phyloP scores from a whole-genome alignment of 2,113 vertebrate species.

The Notothenia coriiceps region DNA sequence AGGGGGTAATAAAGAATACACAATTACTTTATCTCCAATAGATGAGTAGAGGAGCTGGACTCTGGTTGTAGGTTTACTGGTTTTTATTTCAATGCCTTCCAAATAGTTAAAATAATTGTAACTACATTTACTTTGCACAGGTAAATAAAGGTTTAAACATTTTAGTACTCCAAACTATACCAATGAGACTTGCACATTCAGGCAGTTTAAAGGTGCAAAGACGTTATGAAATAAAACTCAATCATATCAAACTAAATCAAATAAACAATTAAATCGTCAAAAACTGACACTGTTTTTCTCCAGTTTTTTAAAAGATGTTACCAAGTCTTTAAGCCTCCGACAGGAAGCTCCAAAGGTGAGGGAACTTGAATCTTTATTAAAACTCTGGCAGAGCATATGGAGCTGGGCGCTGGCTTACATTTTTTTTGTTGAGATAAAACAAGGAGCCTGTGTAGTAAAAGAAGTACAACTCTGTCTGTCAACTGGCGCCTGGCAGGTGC shows the following conservation, averaged over 20 bases:
- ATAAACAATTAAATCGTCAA: neutral
- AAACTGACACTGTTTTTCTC: neutral
- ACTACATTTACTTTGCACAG: neutral
- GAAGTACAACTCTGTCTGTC: no score
- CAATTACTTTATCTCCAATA: neutral
- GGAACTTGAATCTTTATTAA: neutral
- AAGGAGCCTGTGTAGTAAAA: no score
- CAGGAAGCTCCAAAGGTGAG: neutral
- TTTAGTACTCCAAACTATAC: neutral
- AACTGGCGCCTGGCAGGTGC: neutral
- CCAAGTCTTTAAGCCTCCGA: neutral
- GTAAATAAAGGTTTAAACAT: neutral
- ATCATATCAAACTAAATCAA: neutral
- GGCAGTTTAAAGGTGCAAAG: neutral
- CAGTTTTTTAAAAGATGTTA: neutral
- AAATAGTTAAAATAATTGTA: neutral
- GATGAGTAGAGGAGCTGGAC: neutral
- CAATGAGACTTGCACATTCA: neutral
- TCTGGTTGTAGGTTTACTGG: no score
- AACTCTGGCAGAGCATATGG: neutral
- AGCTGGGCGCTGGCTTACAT: no score
- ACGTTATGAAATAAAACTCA: neutral
- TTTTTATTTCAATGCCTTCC: no score
- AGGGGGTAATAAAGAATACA: constrained; percentile 22
- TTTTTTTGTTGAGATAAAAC: no score